Conservation (phyloP, 2,888 invertebrate species). For the Onthophagus sagittarius region DNA sequence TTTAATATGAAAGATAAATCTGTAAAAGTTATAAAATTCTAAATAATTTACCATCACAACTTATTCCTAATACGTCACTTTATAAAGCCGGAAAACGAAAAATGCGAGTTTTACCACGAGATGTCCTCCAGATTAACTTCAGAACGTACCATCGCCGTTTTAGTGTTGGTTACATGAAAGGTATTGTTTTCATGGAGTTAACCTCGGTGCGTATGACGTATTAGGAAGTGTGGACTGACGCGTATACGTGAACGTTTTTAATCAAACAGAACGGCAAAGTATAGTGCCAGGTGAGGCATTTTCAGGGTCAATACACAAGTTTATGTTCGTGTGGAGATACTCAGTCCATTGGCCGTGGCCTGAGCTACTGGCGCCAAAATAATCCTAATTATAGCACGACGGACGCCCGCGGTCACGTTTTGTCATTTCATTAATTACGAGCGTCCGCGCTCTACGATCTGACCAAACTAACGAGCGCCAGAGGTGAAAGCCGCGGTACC, state of each 20-base stretch:
- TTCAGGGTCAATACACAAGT: slow-evolving; percentile 11
- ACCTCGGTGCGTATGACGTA: slow-evolving; percentile 20
- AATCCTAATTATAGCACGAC: slow-evolving; percentile 22
- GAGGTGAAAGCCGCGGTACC: background rate
- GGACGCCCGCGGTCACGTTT: slow-evolving; percentile 14
- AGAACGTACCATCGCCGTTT: background rate
- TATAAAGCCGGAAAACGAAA: no score
- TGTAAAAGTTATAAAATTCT: no score
- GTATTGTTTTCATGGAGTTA: slow-evolving; percentile 13
- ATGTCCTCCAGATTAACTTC: background rate
- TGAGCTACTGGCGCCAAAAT: slow-evolving; percentile 20
- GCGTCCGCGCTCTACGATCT: background rate
- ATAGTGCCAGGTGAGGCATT: background rate
- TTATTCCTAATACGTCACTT: no score
- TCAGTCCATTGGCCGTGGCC: slow-evolving; percentile 1
- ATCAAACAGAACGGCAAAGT: background rate
- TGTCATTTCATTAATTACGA: slow-evolving; percentile 22
- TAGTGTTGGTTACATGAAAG: slow-evolving; percentile 6
- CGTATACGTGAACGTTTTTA: background rate
- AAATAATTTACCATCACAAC: no score
- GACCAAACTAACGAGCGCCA: slow-evolving; percentile 6
- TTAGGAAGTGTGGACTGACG: slow-evolving; percentile 18
- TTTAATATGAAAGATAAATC: background rate
- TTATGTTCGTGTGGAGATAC: background rate
- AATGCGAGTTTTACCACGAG: background rate